phyloP scores from a whole-genome alignment of 1,140 invertebrate species.

The Drosophila paulistorum region DNA sequence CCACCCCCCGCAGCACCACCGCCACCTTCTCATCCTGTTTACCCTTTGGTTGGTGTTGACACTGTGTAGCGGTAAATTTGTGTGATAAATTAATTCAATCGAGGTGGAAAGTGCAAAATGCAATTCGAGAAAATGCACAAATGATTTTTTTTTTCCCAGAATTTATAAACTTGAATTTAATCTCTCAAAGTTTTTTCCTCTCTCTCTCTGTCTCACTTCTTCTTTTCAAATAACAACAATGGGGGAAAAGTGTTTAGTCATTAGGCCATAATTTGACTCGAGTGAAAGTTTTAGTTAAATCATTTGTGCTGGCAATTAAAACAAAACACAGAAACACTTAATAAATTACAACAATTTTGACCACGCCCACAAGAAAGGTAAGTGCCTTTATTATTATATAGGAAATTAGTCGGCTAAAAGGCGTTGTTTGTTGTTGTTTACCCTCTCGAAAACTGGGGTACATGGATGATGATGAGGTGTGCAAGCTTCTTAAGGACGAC shows the following conservation, averaged over 20 bases:
- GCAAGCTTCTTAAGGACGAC: no score
- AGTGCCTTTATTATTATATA: constrained; percentile 21
- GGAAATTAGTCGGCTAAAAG: constrained; percentile 48
- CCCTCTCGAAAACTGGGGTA: not conserved
- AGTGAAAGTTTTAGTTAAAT: constrained; percentile 72
- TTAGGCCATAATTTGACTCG: constrained; percentile 74
- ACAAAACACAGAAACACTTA: constrained; percentile 55
- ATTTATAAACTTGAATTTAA: constrained; percentile 31
- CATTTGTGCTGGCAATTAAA: constrained; percentile 65
- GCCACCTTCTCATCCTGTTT: not conserved
- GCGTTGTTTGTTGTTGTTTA: constrained; percentile 5
- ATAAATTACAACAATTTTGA: constrained; percentile 57
- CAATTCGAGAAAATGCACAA: constrained; percentile 3
- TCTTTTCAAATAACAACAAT: constrained; percentile 62
- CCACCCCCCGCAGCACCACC: no score
- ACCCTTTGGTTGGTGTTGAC: constrained; percentile 51
- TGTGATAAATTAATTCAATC: constrained; percentile 73
- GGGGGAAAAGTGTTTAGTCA: constrained; percentile 68
- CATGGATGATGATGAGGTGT: not conserved
- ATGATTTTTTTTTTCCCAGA: constrained; percentile 29
- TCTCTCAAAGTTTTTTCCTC: constrained; percentile 20
- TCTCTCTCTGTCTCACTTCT: constrained; percentile 18
- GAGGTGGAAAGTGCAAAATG: constrained; percentile 29
- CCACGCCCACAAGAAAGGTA: constrained; percentile 54
- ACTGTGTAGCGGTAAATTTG: constrained; percentile 69